These are phyloP conservation scores for Spodoptera littoralis DNA, from an alignment of 2,888 invertebrate genomes.

Conservation along the genomic window DNA sequence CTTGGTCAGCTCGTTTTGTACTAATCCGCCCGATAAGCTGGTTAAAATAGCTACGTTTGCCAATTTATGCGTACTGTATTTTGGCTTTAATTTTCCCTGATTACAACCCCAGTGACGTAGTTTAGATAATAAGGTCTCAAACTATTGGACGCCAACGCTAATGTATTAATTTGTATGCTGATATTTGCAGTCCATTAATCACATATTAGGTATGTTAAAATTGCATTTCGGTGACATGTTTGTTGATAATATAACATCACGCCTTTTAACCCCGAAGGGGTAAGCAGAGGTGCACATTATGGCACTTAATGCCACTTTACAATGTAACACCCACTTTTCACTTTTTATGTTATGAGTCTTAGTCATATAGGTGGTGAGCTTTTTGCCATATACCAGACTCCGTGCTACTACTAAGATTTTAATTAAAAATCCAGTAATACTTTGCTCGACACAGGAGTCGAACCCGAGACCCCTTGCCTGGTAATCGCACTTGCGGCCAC, in stretches of 20 bases:
- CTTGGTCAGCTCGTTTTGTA: constrained; percentile 44
- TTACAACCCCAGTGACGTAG: constrained; percentile 40
- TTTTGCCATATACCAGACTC: too few species aligned
- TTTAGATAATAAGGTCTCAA: constrained; percentile 44
- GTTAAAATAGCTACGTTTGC: constrained; percentile 37
- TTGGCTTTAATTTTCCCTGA: constrained; percentile 52
- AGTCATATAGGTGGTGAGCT: too few species aligned
- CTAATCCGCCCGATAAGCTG: constrained; percentile 41
- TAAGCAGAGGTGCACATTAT: too few species aligned
- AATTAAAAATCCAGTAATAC: too few species aligned
- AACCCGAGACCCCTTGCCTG: too few species aligned
- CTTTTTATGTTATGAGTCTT: too few species aligned
- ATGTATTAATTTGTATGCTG: constrained; percentile 52
- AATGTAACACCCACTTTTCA: too few species aligned
- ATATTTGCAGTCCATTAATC: constrained; percentile 43
- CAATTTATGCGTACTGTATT: constrained; percentile 48
- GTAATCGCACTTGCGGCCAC: too few species aligned
- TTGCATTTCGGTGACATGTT: constrained; percentile 16
- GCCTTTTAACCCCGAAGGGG: too few species aligned
- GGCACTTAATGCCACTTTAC: too few species aligned
- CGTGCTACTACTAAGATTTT: too few species aligned
- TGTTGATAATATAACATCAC: neutral
- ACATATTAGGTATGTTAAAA: constrained; percentile 21
- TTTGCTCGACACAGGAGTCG: too few species aligned
- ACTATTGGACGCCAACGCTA: constrained; percentile 17